These are phyloP conservation scores for Ophion ventricosus DNA, from an alignment of 2,888 invertebrate species.

Conservation along the genomic window DNA sequence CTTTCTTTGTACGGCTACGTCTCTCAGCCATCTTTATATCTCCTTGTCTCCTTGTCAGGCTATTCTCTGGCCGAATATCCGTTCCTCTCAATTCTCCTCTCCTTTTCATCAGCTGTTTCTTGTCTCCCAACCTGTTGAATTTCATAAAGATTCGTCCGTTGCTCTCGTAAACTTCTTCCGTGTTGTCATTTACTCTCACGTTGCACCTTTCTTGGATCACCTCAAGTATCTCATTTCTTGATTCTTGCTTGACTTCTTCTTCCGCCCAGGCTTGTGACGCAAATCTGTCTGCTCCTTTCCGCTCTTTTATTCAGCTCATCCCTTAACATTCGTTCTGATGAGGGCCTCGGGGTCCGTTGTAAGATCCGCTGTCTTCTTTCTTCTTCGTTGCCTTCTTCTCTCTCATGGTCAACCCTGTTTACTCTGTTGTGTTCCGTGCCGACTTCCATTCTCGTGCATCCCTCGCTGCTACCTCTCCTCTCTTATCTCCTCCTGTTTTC, in stretches of 20 bases:
- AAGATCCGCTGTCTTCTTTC: slow-evolving; percentile 2
- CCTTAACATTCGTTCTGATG: background rate
- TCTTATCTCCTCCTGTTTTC: background rate
- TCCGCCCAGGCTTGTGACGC: background rate
- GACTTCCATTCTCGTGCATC: background rate
- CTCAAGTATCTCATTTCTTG: background rate
- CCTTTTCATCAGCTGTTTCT: slow-evolving; percentile 17
- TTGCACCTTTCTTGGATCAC: background rate
- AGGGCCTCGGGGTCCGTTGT: background rate
- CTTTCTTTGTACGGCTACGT: background rate
- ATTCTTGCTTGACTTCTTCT: background rate
- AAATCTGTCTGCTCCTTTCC: slow-evolving; percentile 12
- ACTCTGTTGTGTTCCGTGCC: background rate
- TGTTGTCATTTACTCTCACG: background rate
- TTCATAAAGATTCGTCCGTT: slow-evolving; percentile 1
- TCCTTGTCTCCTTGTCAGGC: slow-evolving; percentile 7
- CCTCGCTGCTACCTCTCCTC: background rate
- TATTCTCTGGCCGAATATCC: slow-evolving; percentile 16
- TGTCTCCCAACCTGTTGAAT: background rate
- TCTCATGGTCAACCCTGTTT: background rate
- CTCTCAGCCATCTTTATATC: slow-evolving; percentile 27
- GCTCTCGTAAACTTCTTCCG: slow-evolving; percentile 9
- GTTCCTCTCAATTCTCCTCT: slow-evolving; percentile 13
- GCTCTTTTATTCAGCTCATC: slow-evolving; percentile 22
- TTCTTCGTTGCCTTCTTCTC: background rate